Conservation (phyloP, 2,888 invertebrate genomes). For the Tetheella fluctuosa region DNA sequence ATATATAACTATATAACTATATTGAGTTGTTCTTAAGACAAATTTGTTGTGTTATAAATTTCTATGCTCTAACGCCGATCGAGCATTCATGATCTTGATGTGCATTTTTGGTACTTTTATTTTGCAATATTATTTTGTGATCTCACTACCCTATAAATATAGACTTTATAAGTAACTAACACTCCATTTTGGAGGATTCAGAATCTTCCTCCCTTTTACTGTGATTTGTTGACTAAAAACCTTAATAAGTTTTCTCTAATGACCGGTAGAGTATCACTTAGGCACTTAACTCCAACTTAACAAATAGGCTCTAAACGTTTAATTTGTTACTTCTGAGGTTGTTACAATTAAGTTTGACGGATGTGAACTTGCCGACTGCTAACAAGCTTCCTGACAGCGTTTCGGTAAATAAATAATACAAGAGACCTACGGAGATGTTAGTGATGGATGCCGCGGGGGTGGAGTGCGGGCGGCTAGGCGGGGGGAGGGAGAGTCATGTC, state of each 20-base stretch:
- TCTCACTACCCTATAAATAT: too few species aligned
- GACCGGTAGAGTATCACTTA: not conserved
- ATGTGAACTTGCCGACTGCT: not conserved
- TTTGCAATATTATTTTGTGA: too few species aligned
- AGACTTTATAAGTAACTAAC: too few species aligned
- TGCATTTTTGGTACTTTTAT: not conserved
- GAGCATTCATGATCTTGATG: not conserved
- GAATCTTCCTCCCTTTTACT: too few species aligned
- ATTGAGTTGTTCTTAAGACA: not conserved
- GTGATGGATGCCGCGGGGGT: slow-evolving; percentile 10
- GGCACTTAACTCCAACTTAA: not conserved
- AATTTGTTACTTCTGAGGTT: not conserved
- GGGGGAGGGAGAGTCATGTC: slow-evolving; percentile 47
- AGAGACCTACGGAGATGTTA: slow-evolving; percentile 17
- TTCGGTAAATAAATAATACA: slow-evolving; percentile 28
- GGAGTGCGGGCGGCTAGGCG: slow-evolving; percentile 16
- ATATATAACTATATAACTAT: too few species aligned
- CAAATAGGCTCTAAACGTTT: not conserved
- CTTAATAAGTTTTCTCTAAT: not conserved
- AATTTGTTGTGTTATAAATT: not conserved
- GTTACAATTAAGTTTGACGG: slow-evolving; percentile 5
- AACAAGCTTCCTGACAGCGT: slow-evolving; percentile 20
- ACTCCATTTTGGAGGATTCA: too few species aligned
- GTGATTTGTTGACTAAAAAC: not conserved
- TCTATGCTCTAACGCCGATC: not conserved